Conservation (phyloP, 2,888 invertebrate species). For the Caenorhabditis plicata region DNA sequence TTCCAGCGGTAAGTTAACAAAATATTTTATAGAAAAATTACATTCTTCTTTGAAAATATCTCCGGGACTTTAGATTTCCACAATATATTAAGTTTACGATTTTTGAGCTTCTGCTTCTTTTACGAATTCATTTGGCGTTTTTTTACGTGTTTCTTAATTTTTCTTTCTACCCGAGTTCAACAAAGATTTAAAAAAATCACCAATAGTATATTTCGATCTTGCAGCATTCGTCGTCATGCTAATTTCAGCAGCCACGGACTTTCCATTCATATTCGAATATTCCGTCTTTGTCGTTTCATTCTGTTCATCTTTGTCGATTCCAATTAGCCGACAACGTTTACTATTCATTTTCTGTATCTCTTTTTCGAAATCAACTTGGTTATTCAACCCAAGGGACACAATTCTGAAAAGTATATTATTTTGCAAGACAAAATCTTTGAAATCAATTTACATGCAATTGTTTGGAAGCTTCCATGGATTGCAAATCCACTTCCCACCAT, state of each 20-base stretch:
- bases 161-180: no score
- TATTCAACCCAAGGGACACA: constrained; percentile 24
- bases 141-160: no score
- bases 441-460: constrained; percentile 14
- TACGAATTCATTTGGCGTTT: no score
- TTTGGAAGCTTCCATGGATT: constrained; percentile 30
- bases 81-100: no score
- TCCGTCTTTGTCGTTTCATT: background rate
- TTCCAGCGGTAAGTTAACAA: no score
- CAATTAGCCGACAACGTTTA: constrained; percentile 10
- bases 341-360: constrained; percentile 9
- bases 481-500: constrained; percentile 35
- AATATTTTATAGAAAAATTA: no score
- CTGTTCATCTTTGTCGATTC: constrained; percentile 23
- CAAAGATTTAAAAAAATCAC: background rate
- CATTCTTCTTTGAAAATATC: no score
- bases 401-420: constrained; percentile 8
- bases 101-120: no score
- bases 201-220: constrained; percentile 1
- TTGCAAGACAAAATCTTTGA: background rate
- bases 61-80: no score
- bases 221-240: background rate
- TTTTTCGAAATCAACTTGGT: constrained; percentile 16
- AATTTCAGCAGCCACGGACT: constrained; percentile 6
- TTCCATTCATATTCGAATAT: constrained; percentile 10